Percentiles rank a stretch among this genome's conserved stretches.
Evolutionary conservation across 1,140 invertebrate species (phyloP).

Genomic region (Anoplophora glabripennis): DNA sequence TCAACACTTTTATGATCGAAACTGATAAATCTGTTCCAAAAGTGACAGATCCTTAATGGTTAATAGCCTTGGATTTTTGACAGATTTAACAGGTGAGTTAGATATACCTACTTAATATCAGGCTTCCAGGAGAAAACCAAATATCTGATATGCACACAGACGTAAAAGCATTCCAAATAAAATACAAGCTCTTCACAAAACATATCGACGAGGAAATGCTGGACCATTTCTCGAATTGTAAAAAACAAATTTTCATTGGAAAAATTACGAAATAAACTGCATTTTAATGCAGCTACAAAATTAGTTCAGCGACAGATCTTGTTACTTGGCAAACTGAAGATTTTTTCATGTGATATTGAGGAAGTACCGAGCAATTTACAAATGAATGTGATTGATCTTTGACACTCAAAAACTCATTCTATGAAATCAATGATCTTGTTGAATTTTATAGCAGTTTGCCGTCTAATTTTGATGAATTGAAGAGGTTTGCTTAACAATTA

Average conservation of each 20-base stretch:
- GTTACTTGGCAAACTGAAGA: constrained; percentile 13
- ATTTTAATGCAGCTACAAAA: too few relatives aligned
- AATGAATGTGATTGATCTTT: constrained; percentile 12
- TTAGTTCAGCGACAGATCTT: too few relatives aligned
- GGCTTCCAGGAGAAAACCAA: constrained; percentile 16
- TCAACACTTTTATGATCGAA: constrained; percentile 22
- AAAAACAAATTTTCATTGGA: constrained; percentile 16
- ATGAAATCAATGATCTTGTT: constrained; percentile 23
- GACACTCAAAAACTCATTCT: constrained; percentile 9
- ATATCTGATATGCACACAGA: constrained; percentile 16
- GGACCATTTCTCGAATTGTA: constrained; percentile 18
- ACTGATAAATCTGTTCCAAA: constrained; percentile 13
- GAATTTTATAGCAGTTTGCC: constrained; percentile 8
- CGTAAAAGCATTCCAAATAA: constrained; percentile 31
- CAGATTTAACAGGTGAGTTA: constrained; percentile 17
- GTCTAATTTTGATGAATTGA: constrained; percentile 22
- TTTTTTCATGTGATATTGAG: constrained; percentile 12
- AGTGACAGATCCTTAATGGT: constrained; percentile 15
- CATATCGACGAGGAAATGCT: constrained; percentile 10
- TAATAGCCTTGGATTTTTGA: constrained; percentile 16
- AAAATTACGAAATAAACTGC: too few relatives aligned
- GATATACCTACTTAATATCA: constrained; percentile 21
- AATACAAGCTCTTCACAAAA: not conserved
- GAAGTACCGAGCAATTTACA: constrained; percentile 10
- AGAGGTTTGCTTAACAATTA: constrained; percentile 20